These are phyloP conservation scores for Ciconia stormi DNA, from an alignment of 2,113 vertebrate genomes.

Conservation along the genomic window DNA sequence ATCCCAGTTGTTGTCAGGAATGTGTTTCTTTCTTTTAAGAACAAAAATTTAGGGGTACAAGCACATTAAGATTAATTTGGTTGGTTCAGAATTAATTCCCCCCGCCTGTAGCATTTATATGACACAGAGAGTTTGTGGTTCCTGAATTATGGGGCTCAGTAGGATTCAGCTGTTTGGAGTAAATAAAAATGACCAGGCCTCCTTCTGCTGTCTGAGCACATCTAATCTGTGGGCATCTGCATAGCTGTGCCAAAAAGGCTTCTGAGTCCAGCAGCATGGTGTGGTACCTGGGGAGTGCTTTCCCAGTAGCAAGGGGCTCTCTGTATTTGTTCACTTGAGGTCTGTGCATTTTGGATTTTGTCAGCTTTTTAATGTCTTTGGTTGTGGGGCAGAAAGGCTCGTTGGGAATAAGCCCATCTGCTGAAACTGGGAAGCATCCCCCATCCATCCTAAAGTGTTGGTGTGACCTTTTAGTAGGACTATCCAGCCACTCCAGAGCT, in stretches of 20 bases:
- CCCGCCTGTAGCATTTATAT: background rate
- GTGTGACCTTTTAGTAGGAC: background rate
- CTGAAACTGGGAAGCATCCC: background rate
- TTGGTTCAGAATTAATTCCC: background rate
- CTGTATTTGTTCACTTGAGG: background rate
- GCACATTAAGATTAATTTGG: background rate
- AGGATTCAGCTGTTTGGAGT: background rate
- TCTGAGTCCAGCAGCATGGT: background rate
- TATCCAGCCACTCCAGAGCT: background rate
- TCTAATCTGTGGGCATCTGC: background rate
- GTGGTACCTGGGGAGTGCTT: background rate
- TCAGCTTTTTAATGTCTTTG: background rate
- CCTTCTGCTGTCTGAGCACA: background rate
- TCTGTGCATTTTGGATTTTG: background rate
- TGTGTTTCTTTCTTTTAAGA: background rate
- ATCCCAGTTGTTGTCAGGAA: background rate
- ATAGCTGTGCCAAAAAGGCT: background rate
- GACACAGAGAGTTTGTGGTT: background rate
- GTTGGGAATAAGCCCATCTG: background rate
- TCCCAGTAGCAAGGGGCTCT: background rate
- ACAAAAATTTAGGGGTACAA: background rate
- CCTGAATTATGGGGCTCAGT: background rate
- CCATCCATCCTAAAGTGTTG: background rate
- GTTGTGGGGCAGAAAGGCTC: background rate
- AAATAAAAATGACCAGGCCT: background rate